These are phyloP conservation scores for Paramormyrops hopkinsi DNA, from an alignment of 2,797 vertebrate species.

Conservation along the genomic window DNA sequence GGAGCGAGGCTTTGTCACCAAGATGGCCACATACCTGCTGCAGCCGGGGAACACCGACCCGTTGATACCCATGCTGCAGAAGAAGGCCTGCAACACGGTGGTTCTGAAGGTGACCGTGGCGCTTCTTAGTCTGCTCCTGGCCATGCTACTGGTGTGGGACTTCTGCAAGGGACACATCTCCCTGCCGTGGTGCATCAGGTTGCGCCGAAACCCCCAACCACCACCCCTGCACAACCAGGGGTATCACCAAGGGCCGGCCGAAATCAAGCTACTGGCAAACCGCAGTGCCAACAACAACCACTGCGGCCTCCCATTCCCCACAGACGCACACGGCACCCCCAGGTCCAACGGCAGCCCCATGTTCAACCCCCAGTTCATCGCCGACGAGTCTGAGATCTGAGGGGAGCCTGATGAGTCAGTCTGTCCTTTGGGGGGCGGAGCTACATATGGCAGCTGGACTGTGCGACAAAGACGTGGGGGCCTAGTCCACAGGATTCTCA, in stretches of 20 bases:
- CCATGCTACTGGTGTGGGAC: slow-evolving; percentile 59
- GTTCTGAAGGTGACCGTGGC: slow-evolving; percentile 40
- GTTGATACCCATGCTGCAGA: slow-evolving; percentile 9
- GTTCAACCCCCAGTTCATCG: slow-evolving; percentile 36
- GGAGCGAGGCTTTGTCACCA: slow-evolving; percentile 46
- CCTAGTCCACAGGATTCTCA: background rate
- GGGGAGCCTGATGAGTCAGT: slow-evolving; percentile 19
- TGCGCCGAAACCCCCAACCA: background rate
- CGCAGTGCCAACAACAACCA: slow-evolving; percentile 45
- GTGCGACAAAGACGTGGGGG: background rate
- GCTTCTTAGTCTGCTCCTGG: slow-evolving; percentile 45
- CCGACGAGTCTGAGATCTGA: slow-evolving; percentile 48
- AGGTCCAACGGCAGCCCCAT: background rate
- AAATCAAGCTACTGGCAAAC: slow-evolving; percentile 38
- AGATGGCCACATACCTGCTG: slow-evolving; percentile 47
- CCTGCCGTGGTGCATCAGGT: slow-evolving; percentile 33
- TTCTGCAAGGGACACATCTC: slow-evolving; percentile 52
- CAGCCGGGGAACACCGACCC: background rate
- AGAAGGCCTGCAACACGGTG: slow-evolving; percentile 23
- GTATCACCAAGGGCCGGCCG: background rate
- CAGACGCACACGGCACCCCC: slow-evolving; percentile 2
- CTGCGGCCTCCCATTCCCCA: background rate
- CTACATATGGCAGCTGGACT: background rate
- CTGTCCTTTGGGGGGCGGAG: background rate
- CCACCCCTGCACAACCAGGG: background rate